Evolutionary conservation across 2,797 vertebrate species (phyloP), one percentile per base, ranked within the genome.

Genomic region (Ctenopoma multispine): DNA sequence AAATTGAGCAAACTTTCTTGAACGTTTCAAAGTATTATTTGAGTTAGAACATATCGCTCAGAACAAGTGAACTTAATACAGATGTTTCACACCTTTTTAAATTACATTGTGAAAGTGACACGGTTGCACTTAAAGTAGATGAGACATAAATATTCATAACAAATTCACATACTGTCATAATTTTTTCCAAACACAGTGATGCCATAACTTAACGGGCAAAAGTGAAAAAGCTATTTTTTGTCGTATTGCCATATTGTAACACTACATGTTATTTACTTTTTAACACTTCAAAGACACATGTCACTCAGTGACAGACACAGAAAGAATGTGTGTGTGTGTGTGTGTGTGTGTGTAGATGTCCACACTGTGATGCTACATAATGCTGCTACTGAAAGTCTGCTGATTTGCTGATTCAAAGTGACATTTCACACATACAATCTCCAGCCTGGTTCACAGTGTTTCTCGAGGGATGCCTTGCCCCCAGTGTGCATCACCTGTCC

Each of bases 351-450:
- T 13, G 27, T 36, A 46, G 21, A 50, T 46, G 20, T 27, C 44
- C 49, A 9, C 62, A 41, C n/a, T 18, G 47, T n/a, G 29, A 36
- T 38, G 59, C 61, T 34, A n/a, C 13, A 29, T 24, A 41, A 51
- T 3, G 15, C 64, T 15, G 53, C 68, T 5, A 20, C 67, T 61
- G 46, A 77, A 58, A 27, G 60, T 53, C 61, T 51, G 23, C 64
- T 74, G 66, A 75, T 90, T 83, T 73, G 60, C 53, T 82, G 83
- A 92, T 87, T 85, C 69, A 86, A 81, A 73, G 74, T 87, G 87
- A 82, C 84, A 87, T 90, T 89, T 92, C 82, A 88, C 89, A 90
- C 89, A 84, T 77, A 81, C 75, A 67, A 13, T 71, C 68, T 72
- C 49, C 81, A 65, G 73, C 75, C 77, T 77, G 80, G 81, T 82